A percentile compares a stretch with the other conserved stretches of the same genome.
Evolutionary conservation across 1,140 invertebrate genomes (phyloP).

Genomic region (Drosophila ogumai): DNA sequence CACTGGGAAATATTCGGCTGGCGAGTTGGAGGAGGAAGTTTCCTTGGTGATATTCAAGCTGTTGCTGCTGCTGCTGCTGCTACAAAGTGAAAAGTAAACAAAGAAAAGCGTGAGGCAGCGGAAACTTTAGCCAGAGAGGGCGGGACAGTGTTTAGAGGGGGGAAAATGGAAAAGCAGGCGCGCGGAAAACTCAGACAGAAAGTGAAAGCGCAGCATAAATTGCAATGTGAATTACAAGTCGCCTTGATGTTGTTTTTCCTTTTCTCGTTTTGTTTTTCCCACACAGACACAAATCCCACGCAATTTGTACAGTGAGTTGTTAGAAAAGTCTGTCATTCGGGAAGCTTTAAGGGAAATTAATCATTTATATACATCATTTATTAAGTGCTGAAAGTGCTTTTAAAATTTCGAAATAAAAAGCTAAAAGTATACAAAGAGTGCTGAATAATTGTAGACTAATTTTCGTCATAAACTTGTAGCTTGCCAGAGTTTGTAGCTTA

Average conservation of each 20-base stretch:
- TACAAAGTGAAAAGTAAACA: slow-evolving; percentile 70
- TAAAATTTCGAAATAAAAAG: not conserved
- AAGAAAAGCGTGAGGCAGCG: slow-evolving; percentile 34
- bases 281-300: slow-evolving; percentile 13
- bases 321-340: not conserved
- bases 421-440: not conserved
- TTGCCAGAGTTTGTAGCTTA: not conserved
- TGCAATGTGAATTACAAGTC: slow-evolving; percentile 76
- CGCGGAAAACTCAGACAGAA: slow-evolving; percentile 33
- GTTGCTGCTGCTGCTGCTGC: slow-evolving; percentile 14
- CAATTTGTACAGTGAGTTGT: slow-evolving; percentile 27
- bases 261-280: not conserved
- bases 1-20: slow-evolving; percentile 27
- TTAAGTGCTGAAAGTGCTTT: slow-evolving; percentile 7
- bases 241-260: slow-evolving; percentile 26
- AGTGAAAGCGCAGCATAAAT: slow-evolving; percentile 73
- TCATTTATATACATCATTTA: slow-evolving; percentile 10
- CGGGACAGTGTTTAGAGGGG: slow-evolving; percentile 5
- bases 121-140: slow-evolving; percentile 47
- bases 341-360: not conserved
- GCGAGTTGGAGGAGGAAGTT: slow-evolving; percentile 13
- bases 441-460: not conserved
- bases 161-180: slow-evolving; percentile 12
- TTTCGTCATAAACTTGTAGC: not conserved
- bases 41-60: slow-evolving; percentile 21